phyloP scores from a whole-genome alignment of 2,888 invertebrate species.

The Platycnemis pennipes region DNA sequence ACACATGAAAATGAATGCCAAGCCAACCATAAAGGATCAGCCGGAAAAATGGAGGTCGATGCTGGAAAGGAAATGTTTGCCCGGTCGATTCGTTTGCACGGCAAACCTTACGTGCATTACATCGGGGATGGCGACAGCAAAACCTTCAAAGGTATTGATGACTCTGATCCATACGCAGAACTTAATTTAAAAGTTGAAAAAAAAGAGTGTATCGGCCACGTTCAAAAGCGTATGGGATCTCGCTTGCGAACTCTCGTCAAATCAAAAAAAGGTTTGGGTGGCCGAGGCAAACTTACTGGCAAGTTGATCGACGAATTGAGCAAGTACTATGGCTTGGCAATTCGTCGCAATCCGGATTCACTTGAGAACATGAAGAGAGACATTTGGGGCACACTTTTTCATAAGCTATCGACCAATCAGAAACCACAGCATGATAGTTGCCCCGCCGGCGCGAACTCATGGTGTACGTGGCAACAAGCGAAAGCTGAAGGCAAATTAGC shows the following conservation, averaged over 20 bases:
- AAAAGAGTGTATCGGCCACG: not conserved
- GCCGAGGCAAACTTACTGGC: conserved; percentile 73
- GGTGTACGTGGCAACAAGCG: conserved; percentile 70
- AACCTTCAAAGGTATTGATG: not conserved
- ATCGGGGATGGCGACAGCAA: no score
- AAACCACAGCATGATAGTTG: conserved; percentile 74
- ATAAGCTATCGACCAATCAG: conserved; percentile 75
- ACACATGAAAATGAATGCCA: no score
- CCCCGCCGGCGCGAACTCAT: conserved; percentile 71
- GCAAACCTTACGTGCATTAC: no score
- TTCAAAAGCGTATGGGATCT: not conserved
- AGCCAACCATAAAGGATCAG: no score
- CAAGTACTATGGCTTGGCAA: not conserved
- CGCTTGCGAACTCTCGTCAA: not conserved
- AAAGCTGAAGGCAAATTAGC: conserved; percentile 47
- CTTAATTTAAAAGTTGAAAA: not conserved
- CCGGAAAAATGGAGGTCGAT: no score
- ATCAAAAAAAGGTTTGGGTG: conserved; percentile 70
- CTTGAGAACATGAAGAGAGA: conserved; percentile 74
- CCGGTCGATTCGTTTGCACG: no score
- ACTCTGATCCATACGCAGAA: not conserved
- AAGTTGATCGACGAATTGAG: conserved; percentile 70
- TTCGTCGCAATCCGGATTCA: not conserved
- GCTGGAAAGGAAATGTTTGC: no score
- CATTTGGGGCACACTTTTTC: conserved; percentile 75